Conservation (phyloP, 2,797 vertebrate species). For the Enteromius afrohamiltoni region DNA sequence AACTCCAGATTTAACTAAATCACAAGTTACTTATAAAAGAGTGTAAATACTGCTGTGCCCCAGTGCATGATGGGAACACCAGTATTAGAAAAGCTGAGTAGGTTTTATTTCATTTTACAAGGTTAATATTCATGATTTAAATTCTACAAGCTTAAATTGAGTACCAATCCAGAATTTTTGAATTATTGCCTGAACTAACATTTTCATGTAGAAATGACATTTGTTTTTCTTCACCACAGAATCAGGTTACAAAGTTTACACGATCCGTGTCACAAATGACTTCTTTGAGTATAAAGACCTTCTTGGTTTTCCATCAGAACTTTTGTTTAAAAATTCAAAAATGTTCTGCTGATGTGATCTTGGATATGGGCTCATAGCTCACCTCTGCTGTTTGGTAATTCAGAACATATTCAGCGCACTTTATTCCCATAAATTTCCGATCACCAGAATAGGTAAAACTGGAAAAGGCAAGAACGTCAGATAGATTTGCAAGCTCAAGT, state of each 20-base stretch:
- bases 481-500: slow-evolving; percentile 29
- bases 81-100: background rate
- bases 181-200: too few relatives aligned
- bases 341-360: background rate
- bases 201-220: background rate
- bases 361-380: background rate
- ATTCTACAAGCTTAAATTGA: background rate
- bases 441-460: slow-evolving; percentile 14
- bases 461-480: slow-evolving; percentile 38
- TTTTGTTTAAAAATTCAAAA: background rate
- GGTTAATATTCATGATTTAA: background rate
- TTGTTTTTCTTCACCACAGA: background rate
- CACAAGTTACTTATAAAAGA: background rate
- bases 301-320: background rate
- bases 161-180: background rate
- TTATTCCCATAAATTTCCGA: slow-evolving; percentile 11
- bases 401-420: slow-evolving; percentile 23
- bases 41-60: background rate
- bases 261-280: background rate
- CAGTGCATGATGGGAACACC: background rate
- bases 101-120: background rate
- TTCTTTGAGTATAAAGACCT: too few relatives aligned
- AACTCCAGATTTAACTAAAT: too few relatives aligned
- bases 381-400: slow-evolving; percentile 20
- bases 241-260: background rate